Conservation (phyloP, 2,888 invertebrate genomes). For the Aphidoletes aphidimyza region DNA sequence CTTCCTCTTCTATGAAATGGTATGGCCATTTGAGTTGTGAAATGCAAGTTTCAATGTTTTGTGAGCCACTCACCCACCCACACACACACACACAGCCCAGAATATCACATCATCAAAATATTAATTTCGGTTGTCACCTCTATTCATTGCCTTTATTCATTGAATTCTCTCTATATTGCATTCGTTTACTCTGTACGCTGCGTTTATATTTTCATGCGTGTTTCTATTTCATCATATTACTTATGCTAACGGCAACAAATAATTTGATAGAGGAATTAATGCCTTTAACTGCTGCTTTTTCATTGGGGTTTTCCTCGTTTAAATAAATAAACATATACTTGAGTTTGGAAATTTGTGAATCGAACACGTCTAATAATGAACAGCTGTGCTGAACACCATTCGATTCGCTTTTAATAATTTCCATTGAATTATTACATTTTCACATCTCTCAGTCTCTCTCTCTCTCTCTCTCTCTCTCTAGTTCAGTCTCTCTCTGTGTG, state of each 20-base stretch:
- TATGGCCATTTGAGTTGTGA: background rate
- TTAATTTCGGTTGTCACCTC: background rate
- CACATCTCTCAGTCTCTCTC: background rate
- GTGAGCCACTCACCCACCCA: background rate
- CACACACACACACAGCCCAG: too few species aligned
- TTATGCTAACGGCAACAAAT: slow-evolving; percentile 10
- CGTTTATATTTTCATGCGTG: background rate
- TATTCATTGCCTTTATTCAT: background rate
- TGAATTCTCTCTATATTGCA: background rate
- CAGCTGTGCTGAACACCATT: slow-evolving; percentile 1
- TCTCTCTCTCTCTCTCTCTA: background rate
- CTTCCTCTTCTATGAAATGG: background rate
- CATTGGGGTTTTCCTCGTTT: too few species aligned
- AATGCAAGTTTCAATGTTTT: background rate
- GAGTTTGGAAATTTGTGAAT: background rate
- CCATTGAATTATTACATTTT: slow-evolving; percentile 13
- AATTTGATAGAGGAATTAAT: background rate
- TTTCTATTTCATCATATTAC: slow-evolving; percentile 24
- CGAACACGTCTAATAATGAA: slow-evolving; percentile 25
- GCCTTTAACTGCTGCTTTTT: background rate
- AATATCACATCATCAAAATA: background rate
- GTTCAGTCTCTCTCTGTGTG: background rate
- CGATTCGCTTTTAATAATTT: slow-evolving; percentile 36
- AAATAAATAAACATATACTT: slow-evolving; percentile 7
- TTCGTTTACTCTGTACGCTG: background rate